Conservation (phyloP, 1,140 invertebrate species). For the Papilio machaon region DNA sequence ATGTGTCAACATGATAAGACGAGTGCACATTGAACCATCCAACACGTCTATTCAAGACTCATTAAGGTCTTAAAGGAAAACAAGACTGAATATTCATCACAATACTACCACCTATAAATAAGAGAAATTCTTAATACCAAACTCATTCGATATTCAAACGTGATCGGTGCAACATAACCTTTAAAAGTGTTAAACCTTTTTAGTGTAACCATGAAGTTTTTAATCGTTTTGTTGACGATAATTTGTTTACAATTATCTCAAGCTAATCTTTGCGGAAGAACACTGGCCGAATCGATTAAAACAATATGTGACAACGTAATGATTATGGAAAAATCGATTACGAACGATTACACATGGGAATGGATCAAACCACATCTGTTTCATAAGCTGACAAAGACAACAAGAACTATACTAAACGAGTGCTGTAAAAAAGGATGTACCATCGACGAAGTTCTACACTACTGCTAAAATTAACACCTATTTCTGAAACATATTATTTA, state of each 20-base stretch:
- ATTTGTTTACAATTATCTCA: background rate
- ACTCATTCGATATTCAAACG: slow-evolving; percentile 18
- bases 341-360: background rate
- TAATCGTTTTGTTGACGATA: background rate
- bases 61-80: slow-evolving; percentile 38
- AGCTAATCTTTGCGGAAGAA: background rate
- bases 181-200: background rate
- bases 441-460: too few relatives aligned
- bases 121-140: background rate
- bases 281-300: background rate
- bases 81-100: slow-evolving; percentile 47
- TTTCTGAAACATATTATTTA: too few relatives aligned
- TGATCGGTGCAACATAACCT: background rate
- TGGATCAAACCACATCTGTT: background rate
- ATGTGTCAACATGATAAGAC: background rate
- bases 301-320: background rate
- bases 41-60: slow-evolving; percentile 35
- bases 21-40: background rate
- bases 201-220: background rate
- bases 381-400: background rate
- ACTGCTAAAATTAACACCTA: too few relatives aligned
- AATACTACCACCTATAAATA: background rate
- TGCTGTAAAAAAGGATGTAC: too few relatives aligned
- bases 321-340: background rate
- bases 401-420: too few relatives aligned